Conservation (phyloP, 1,140 invertebrate species). For the Ridgeia piscesae region DNA sequence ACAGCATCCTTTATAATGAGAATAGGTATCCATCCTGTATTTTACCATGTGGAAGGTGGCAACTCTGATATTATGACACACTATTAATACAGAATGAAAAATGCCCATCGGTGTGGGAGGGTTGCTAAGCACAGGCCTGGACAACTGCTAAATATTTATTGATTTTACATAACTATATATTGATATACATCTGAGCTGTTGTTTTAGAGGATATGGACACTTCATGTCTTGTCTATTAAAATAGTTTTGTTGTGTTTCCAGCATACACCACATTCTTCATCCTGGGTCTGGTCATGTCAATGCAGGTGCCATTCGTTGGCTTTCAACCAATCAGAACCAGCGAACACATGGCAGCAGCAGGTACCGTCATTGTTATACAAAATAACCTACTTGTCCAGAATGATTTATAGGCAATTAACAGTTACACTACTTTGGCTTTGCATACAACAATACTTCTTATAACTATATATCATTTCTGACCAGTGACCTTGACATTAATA, state of each 20-base stretch:
- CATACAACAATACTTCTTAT: not conserved
- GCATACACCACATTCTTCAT: slow-evolving; percentile 95
- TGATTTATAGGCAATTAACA: not conserved
- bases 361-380: slow-evolving; percentile 52
- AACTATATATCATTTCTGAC: not conserved
- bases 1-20: too few relatives aligned
- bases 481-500: too few relatives aligned
- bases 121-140: too few relatives aligned
- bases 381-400: not conserved
- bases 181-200: not conserved
- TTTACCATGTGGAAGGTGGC: too few relatives aligned
- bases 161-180: not conserved
- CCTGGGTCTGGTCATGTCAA: slow-evolving; percentile 90
- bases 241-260: slow-evolving; percentile 49
- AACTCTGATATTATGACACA: too few relatives aligned
- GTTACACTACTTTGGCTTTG: not conserved
- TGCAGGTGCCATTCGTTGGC: slow-evolving; percentile 99
- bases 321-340: slow-evolving; percentile 99
- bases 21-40: too few relatives aligned
- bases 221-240: not conserved
- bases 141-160: not conserved
- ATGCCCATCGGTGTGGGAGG: too few relatives aligned
- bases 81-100: too few relatives aligned
- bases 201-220: not conserved
- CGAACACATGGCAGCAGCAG: slow-evolving; percentile 98